These are phyloP conservation scores for Clinocottus analis DNA, from an alignment of 2,113 vertebrate genomes.

Conservation along the genomic window DNA sequence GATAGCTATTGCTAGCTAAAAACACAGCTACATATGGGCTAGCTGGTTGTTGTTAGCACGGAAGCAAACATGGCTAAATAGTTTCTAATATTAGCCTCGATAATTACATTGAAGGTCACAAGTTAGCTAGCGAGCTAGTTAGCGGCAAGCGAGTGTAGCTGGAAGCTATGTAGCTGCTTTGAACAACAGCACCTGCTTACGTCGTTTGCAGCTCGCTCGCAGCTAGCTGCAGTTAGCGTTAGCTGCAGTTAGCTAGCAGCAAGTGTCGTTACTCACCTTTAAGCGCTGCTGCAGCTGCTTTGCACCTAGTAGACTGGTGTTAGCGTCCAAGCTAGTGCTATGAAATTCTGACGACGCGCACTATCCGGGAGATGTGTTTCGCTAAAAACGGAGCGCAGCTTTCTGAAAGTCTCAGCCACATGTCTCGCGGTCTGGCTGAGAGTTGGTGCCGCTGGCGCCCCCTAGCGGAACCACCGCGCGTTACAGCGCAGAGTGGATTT, in stretches of 20 bases:
- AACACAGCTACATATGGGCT: conserved; percentile 34
- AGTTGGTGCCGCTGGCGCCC: conserved; percentile 50
- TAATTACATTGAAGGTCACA: conserved; percentile 70
- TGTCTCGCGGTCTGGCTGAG: conserved; percentile 66
- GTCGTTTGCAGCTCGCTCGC: conserved; percentile 66
- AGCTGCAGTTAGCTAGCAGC: conserved; percentile 39
- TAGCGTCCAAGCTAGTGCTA: conserved; percentile 17
- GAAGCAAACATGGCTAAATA: conserved; percentile 25
- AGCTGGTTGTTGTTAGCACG: conserved; percentile 31
- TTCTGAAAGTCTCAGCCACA: conserved; percentile 78
- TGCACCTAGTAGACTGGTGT: conserved; percentile 1
- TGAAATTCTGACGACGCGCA: conserved; percentile 19
- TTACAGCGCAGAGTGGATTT: conserved; percentile 3
- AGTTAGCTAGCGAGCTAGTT: conserved; percentile 42
- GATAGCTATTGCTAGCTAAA: conserved; percentile 38
- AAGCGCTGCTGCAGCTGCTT: conserved; percentile 29
- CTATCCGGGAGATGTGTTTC: conserved; percentile 29
- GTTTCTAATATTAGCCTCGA: conserved; percentile 44
- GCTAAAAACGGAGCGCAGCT: conserved; percentile 61
- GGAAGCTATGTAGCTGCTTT: conserved; percentile 61
- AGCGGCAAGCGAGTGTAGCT: conserved; percentile 29
- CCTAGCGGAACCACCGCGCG: conserved; percentile 28
- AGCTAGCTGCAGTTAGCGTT: conserved; percentile 35
- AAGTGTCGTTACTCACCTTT: conserved; percentile 62
- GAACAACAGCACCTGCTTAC: conserved; percentile 76